Percentiles rank a stretch among this genome's conserved stretches.
Evolutionary conservation across 2,797 vertebrate species (phyloP).

Genomic region (Lindbergichthys nudifrons): DNA sequence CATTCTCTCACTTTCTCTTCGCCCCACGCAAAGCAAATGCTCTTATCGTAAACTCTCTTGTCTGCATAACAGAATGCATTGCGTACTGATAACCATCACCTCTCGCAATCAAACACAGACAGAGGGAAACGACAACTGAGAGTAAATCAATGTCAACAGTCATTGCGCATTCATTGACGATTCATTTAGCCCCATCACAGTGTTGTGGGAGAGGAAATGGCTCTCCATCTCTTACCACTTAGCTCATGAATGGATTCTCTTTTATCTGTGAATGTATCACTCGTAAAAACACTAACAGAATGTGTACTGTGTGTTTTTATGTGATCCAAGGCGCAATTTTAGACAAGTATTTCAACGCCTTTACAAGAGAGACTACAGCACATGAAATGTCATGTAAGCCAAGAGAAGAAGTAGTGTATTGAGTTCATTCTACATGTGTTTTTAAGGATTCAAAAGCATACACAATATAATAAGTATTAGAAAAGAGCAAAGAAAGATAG

Average conservation of each 20-base stretch:
- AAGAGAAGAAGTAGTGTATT: neutral
- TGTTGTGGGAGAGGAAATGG: conserved; percentile 46
- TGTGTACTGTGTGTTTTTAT: neutral
- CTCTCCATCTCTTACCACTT: conserved; percentile 55
- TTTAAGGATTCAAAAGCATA: conserved; percentile 10
- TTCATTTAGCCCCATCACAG: conserved; percentile 64
- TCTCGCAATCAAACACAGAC: conserved; percentile 40
- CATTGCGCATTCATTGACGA: conserved; percentile 64
- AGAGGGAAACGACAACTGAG: conserved; percentile 25
- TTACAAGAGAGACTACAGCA: neutral
- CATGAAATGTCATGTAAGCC: neutral
- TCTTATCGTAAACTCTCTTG: conserved; percentile 51
- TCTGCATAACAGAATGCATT: conserved; percentile 38
- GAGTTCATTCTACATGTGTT: conserved; percentile 3
- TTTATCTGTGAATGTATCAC: conserved; percentile 25
- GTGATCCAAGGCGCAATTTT: neutral
- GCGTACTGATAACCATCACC: conserved; percentile 54
- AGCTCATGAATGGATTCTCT: conserved; percentile 42
- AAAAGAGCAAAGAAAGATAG: conserved; percentile 5
- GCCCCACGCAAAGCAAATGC: conserved; percentile 12
- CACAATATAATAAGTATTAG: neutral
- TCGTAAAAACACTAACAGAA: neutral
- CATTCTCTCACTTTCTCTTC: conserved; percentile 28
- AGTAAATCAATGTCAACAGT: conserved; percentile 68
- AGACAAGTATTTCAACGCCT: neutral